Evolutionary conservation across 2,888 invertebrate species (phyloP), one percentile per base, ranked within the genome.

Genomic region (Hypsopygia costalis): DNA sequence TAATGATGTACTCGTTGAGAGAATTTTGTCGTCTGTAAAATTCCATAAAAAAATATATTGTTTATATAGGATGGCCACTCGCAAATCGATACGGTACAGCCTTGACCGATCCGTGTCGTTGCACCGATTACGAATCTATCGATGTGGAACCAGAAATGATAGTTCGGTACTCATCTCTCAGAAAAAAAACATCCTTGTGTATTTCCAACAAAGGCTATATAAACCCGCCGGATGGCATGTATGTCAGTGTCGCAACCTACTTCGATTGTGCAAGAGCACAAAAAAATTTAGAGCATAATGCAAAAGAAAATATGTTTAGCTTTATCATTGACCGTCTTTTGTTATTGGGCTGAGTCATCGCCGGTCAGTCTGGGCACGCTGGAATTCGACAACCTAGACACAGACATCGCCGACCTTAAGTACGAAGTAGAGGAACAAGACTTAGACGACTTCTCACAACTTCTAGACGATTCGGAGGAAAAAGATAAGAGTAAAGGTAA

Each of bases 171-270:
- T 68, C 69, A 72, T 79, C 71, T 56, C 40, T 46, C 36, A 52
- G 51, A 72, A 75, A 79, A n/a, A 80, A 80, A 64, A 59, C 57
- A 79, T 72, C 82, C 82, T 86, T 86, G 81, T 53, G 52, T 53
- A 71, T 62, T 69, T 62, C 47, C 53, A 62, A 55, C 58, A 75
- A 69, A 77, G 69, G 70, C 81, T 87, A 82, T 87, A 85, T 64
- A 76, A 81, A 70, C 65, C 55, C 60, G 62, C 54, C 62, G 37
- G 41, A 53, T 49, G 52, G 47, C 80, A 88, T 87, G 85, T 86
- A 78, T 87, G 88, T 88, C 88, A 88, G 85, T 88, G 88, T 82
- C 88, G 81, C 67, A 85, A 86, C 80, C 85, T 71, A 80, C 66
- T 80, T 79, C 72, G 50, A 72, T 81, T 82, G 77, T 65, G 61